Percentiles rank a stretch among this genome's conserved stretches.
Evolutionary conservation across 2,797 vertebrate genomes (phyloP).

Genomic region (Anguilla megastoma): DNA sequence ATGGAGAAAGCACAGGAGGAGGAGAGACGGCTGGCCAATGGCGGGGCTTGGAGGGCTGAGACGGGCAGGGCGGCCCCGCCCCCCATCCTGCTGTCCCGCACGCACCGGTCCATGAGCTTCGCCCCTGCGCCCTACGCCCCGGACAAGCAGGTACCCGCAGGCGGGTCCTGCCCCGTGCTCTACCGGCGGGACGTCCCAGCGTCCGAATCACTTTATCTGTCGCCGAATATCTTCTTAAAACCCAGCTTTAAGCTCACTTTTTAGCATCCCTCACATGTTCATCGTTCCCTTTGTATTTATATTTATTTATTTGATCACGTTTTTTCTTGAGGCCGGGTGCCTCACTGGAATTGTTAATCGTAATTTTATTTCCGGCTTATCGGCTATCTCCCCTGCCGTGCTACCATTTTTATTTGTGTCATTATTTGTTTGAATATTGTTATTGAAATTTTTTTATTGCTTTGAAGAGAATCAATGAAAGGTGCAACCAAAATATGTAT

Average conservation of each 20-base stretch:
- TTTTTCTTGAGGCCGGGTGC: neutral
- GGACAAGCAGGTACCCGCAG: slow-evolving; percentile 70
- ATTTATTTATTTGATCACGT: neutral
- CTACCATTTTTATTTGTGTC: no score
- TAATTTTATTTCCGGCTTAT: neutral
- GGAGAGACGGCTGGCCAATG: slow-evolving; percentile 63
- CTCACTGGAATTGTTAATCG: neutral
- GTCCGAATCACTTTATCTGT: neutral
- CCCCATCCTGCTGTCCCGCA: slow-evolving; percentile 81
- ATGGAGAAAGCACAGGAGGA: slow-evolving; percentile 80
- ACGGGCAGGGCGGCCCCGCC: slow-evolving; percentile 75
- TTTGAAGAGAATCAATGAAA: no score
- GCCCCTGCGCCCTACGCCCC: slow-evolving; percentile 78
- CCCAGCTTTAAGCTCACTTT: neutral
- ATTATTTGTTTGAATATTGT: no score
- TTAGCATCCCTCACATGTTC: neutral
- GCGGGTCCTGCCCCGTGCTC: neutral
- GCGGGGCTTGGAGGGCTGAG: slow-evolving; percentile 50
- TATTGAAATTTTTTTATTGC: no score
- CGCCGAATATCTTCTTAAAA: neutral
- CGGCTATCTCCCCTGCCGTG: neutral
- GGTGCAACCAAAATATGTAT: no score
- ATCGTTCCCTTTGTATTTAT: neutral
- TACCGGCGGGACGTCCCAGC: neutral
- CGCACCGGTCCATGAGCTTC: slow-evolving; percentile 79